phyloP scores from a whole-genome alignment of 2,113 vertebrate genomes.

The Cyrtonyx montezumae region DNA sequence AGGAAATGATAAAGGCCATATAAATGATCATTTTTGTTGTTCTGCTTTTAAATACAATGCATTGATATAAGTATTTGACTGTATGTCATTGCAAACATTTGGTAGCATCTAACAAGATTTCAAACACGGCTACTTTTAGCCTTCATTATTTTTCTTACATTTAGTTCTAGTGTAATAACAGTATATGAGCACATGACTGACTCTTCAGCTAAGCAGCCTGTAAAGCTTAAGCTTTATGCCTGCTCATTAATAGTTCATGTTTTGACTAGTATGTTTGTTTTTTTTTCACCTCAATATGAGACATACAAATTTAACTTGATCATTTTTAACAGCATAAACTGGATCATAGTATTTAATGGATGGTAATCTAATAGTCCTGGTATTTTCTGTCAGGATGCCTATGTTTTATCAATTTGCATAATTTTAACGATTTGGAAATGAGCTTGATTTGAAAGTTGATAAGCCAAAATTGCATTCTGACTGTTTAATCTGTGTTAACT shows the following conservation, averaged over 20 bases:
- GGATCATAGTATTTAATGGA: neutral
- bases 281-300: neutral
- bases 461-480: neutral
- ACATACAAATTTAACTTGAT: neutral
- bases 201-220: neutral
- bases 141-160: neutral
- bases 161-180: neutral
- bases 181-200: rapidly evolving
- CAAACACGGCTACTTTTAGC: neutral
- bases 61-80: neutral
- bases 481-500: neutral
- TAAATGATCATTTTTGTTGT: neutral
- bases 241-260: neutral
- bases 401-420: neutral
- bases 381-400: neutral
- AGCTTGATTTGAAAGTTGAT: neutral
- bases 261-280: neutral
- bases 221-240: neutral
- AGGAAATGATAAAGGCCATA: neutral
- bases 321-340: neutral
- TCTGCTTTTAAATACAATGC: neutral
- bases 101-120: neutral
- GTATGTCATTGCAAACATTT: neutral
- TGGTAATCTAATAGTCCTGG: neutral
- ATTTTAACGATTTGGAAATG: neutral